Conservation (phyloP, 2,113 vertebrate genomes). For the Odocoileus virginianus region DNA sequence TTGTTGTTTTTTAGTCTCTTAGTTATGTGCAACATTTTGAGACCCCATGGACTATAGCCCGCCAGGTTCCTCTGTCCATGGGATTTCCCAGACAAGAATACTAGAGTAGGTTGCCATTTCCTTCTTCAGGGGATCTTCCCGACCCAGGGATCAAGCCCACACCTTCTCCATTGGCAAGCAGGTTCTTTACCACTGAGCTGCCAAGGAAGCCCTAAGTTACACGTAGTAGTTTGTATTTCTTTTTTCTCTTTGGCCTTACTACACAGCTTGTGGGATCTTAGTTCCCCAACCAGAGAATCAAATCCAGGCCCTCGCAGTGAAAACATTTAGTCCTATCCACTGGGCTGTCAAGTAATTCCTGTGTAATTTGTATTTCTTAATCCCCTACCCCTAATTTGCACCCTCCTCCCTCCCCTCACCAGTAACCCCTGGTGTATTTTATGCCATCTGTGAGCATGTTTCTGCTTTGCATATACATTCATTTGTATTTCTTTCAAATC, state of each 20-base stretch:
- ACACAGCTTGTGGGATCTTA: not conserved
- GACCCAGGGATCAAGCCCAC: not conserved
- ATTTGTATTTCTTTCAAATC: not conserved
- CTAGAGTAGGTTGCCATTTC: not conserved
- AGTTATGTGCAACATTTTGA: not conserved
- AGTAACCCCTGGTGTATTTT: not conserved
- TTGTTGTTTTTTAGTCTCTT: not conserved
- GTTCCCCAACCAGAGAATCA: not conserved
- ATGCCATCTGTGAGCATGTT: not conserved
- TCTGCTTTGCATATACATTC: not conserved
- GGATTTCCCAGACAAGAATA: not conserved
- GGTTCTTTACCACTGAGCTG: not conserved
- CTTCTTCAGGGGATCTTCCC: not conserved
- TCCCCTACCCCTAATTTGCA: not conserved
- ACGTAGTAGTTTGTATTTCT: not conserved
- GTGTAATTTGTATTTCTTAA: not conserved
- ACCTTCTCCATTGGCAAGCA: not conserved
- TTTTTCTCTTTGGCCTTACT: not conserved
- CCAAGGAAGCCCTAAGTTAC: not conserved
- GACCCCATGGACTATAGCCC: not conserved
- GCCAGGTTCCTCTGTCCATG: not conserved
- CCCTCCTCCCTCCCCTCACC: not conserved
- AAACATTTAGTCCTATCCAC: not conserved
- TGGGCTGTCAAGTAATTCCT: not conserved
- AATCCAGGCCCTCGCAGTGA: not conserved